A percentile compares a stretch with the other conserved stretches of the same genome.
Evolutionary conservation across 2,888 invertebrate species (phyloP).

Genomic region (Tanytarsus gracilentus): DNA sequence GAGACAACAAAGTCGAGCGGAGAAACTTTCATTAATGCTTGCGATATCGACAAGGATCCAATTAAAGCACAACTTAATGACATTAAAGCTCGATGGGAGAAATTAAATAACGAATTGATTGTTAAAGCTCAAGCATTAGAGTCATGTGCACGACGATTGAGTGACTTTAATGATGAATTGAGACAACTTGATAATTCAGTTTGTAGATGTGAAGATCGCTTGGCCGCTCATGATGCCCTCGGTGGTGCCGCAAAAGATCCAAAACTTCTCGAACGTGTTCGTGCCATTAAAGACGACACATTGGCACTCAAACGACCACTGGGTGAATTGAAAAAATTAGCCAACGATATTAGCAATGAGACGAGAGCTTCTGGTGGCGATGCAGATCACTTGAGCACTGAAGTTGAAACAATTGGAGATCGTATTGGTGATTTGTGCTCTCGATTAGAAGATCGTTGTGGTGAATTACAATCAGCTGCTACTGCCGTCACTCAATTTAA

Average conservation of each 20-base stretch:
- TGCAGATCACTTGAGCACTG: slow-evolving; percentile 66
- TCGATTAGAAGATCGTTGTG: slow-evolving; percentile 68
- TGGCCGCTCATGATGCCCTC: slow-evolving; percentile 57
- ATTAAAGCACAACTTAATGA: slow-evolving; percentile 72
- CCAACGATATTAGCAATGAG: slow-evolving; percentile 66
- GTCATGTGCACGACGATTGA: slow-evolving; percentile 68
- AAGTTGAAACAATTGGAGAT: slow-evolving; percentile 67
- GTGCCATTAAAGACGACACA: slow-evolving; percentile 72
- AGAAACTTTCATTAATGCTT: slow-evolving; percentile 76
- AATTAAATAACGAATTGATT: slow-evolving; percentile 66
- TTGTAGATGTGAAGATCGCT: slow-evolving; percentile 79
- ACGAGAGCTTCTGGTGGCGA: slow-evolving; percentile 69
- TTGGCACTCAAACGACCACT: slow-evolving; percentile 65
- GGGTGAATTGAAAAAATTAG: slow-evolving; percentile 46
- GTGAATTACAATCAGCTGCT: slow-evolving; percentile 73
- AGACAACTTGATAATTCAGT: slow-evolving; percentile 77
- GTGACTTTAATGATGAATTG: slow-evolving; percentile 76
- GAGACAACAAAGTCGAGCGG: slow-evolving; percentile 80
- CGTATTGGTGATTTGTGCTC: slow-evolving; percentile 66
- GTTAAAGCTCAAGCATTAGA: slow-evolving; percentile 49
- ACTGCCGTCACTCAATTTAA: slow-evolving; percentile 81
- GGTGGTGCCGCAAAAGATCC: slow-evolving; percentile 71
- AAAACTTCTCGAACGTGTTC: slow-evolving; percentile 75
- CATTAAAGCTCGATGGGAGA: slow-evolving; percentile 84
- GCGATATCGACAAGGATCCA: slow-evolving; percentile 84